Evolutionary conservation across 64 coral and sea anemone genomes (phyloP), one percentile per base, ranked within the genome.

Genomic region (Astreopora myriophthalma): DNA sequence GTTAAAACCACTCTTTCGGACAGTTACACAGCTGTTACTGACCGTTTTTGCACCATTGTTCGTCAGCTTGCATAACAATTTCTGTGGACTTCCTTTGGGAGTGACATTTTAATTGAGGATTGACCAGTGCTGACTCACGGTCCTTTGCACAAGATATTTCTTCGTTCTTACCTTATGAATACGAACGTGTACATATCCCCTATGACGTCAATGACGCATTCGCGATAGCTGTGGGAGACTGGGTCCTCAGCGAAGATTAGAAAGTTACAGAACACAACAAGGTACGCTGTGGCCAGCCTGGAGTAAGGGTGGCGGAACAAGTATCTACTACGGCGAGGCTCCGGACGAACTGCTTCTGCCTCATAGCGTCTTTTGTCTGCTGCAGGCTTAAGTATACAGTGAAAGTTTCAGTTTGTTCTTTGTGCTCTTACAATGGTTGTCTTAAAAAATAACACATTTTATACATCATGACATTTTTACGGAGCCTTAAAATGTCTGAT

Each of bases 261-360:
- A 26, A 96, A 96, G 34, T 96, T 96, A 48, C 52, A 93, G 61
- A 96, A 96, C 61, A 96, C 94, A 13, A 96, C 91, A 46, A 96
- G 37, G 39, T 96, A 96, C 5, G 95, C 69, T 5, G 71, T 70
- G 8, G 25, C 20, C 0, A 96, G 76, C 6, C 95, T 82, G 6
- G 95, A 86, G 48, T 90, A 93, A 2, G 95, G 95, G 39, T 96
- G 95, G 22, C 95, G 86, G 26, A 96, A 80, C 55, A 90, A 74
- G 22, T 96, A 96, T 60, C 92, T 89, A 49, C 91, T 78, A 5
- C 34, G 87, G 37, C 93, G 91, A 1, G 89, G 84, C 30, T 96
- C 95, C 1, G 95, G 92, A 31, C 71, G 52, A 58, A 44, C 80
- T 48, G 78, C 91, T 26, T 96, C 91, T 6, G 85, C 91, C 32